Percentiles rank a stretch among this genome's conserved stretches.
Conservation (phyloP, 2,888 invertebrate species). For the Dasypogon diadema region DNA sequence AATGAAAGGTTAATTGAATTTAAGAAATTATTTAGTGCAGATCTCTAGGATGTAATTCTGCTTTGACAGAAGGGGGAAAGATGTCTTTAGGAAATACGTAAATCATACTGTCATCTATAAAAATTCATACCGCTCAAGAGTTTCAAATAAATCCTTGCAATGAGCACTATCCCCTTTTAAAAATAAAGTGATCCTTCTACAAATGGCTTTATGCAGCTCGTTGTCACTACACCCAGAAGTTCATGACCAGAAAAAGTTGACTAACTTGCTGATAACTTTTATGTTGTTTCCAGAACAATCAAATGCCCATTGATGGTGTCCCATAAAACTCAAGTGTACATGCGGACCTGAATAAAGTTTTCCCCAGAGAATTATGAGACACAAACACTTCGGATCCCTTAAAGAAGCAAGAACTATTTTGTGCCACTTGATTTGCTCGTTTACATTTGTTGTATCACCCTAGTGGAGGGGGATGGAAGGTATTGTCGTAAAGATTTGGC, state of each 20-base stretch:
- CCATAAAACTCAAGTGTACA: slow-evolving; percentile 19
- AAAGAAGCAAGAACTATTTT: slow-evolving; percentile 14
- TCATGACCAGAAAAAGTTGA: slow-evolving; percentile 32
- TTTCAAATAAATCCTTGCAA: too few species aligned
- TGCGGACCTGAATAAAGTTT: slow-evolving; percentile 25
- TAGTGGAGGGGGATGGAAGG: slow-evolving; percentile 1
- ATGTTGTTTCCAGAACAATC: slow-evolving; percentile 34
- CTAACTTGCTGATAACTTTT: slow-evolving; percentile 37
- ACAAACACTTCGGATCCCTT: slow-evolving; percentile 3
- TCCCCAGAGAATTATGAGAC: background rate
- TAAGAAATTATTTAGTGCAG: too few species aligned
- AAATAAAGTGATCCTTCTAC: too few species aligned
- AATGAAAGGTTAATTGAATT: too few species aligned
- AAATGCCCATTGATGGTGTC: slow-evolving; percentile 22
- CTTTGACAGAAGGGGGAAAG: too few species aligned
- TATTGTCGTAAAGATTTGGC: slow-evolving; percentile 7
- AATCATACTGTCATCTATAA: too few species aligned
- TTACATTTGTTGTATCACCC: slow-evolving; percentile 27
- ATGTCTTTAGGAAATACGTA: too few species aligned
- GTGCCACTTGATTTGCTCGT: slow-evolving; percentile 38
- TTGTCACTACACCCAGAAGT: slow-evolving; percentile 17
- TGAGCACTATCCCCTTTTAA: too few species aligned
- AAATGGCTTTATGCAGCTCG: slow-evolving; percentile 9
- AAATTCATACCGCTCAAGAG: too few species aligned
- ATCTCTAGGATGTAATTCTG: too few species aligned